phyloP scores from a whole-genome alignment of 2,888 invertebrate genomes.

The Acanthosepion pharaonis region DNA sequence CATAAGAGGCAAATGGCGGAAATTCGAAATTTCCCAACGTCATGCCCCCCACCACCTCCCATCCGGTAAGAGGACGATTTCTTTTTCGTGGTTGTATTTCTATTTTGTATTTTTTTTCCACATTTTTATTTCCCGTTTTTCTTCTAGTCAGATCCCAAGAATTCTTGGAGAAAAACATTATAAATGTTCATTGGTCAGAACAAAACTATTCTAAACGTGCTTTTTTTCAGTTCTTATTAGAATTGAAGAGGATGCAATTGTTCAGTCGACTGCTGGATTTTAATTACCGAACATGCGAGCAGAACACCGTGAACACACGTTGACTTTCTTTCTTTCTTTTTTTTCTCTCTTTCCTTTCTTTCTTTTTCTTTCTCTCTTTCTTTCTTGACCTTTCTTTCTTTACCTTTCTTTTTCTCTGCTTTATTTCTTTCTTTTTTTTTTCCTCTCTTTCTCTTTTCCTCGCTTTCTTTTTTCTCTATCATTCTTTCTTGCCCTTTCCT shows the following conservation, averaged over 20 bases:
- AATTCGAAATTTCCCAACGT: too few species aligned
- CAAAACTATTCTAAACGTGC: neutral
- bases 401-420: neutral
- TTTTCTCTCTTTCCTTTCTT: neutral
- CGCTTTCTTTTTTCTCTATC: too few species aligned
- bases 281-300: neutral
- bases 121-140: too few species aligned
- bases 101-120: neutral
- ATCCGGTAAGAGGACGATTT: too few species aligned
- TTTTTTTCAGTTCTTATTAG: neutral
- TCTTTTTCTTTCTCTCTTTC: neutral
- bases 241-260: neutral
- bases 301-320: neutral
- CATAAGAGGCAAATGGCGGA: too few species aligned
- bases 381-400: neutral
- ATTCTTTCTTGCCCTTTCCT: too few species aligned
- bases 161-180: neutral
- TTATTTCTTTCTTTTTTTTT: too few species aligned
- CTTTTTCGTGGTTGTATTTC: neutral
- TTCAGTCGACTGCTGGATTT: too few species aligned
- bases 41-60: too few species aligned
- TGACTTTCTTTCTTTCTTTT: neutral
- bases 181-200: neutral
- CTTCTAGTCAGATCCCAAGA: neutral
- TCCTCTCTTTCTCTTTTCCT: too few species aligned